phyloP scores from a whole-genome alignment of 2,888 invertebrate species.

The Carcina quercana region DNA sequence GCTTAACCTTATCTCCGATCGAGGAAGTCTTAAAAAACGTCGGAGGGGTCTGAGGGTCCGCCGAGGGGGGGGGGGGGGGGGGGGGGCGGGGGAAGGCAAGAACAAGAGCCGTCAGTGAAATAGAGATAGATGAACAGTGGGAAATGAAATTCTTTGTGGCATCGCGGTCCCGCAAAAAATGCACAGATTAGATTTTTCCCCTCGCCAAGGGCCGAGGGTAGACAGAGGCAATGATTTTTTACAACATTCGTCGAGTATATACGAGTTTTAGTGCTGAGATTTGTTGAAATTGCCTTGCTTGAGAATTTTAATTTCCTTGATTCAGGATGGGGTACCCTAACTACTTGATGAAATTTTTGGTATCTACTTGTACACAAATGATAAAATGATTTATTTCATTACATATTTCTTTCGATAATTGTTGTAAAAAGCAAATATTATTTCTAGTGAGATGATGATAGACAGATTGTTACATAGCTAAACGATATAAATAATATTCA shows the following conservation, averaged over 20 bases:
- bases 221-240: conserved; percentile 74
- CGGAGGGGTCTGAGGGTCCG: conserved; percentile 36
- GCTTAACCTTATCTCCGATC: conserved; percentile 72
- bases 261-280: conserved; percentile 70
- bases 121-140: conserved; percentile 76
- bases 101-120: conserved; percentile 75
- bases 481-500: too few relatives aligned
- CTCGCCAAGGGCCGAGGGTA: conserved; percentile 63
- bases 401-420: too few relatives aligned
- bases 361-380: too few relatives aligned
- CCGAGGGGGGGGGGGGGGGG: conserved; percentile 29
- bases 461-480: too few relatives aligned
- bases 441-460: too few relatives aligned
- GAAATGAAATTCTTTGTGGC: conserved; percentile 77
- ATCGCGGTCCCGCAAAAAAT: conserved; percentile 76
- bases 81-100: conserved; percentile 48
- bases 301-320: conserved; percentile 72
- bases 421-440: too few relatives aligned
- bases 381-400: too few relatives aligned
- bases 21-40: conserved; percentile 70
- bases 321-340: conserved; percentile 25
- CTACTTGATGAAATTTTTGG: too few relatives aligned
- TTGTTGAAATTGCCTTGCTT: conserved; percentile 69
- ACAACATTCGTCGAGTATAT: conserved; percentile 68
- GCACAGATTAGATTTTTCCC: conserved; percentile 76